A percentile compares a stretch with the other conserved stretches of the same genome.
Conservation (phyloP, 2,797 vertebrate genomes). For the Crenuchus spilurus region DNA sequence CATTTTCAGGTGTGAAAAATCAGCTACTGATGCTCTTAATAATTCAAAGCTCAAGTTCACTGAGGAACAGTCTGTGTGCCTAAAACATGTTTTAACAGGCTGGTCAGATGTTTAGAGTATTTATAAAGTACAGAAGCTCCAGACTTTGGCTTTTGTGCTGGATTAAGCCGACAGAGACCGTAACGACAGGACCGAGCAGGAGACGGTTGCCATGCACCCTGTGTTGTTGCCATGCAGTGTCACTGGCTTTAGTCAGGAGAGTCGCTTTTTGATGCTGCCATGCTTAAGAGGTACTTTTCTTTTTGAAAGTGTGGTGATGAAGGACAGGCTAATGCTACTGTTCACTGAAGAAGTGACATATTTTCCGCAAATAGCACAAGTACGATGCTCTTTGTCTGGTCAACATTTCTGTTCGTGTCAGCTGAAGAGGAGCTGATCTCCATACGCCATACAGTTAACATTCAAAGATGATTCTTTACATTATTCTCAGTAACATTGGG, state of each 20-base stretch:
- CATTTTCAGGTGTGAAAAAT: slow-evolving; percentile 58
- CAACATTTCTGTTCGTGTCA: no score
- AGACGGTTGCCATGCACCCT: slow-evolving; percentile 25
- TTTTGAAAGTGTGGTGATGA: slow-evolving; percentile 4
- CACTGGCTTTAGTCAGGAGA: slow-evolving; percentile 4
- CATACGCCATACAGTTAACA: no score
- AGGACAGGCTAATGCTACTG: slow-evolving; percentile 16
- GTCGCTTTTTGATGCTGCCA: slow-evolving; percentile 22
- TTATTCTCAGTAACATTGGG: no score
- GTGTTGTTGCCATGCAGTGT: slow-evolving; percentile 20
- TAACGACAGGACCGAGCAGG: slow-evolving; percentile 49
- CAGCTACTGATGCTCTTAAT: slow-evolving; percentile 68
- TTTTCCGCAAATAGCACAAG: no score
- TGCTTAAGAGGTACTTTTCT: slow-evolving; percentile 4
- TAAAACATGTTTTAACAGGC: slow-evolving; percentile 75
- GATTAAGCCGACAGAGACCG: slow-evolving; percentile 48
- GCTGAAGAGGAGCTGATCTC: no score
- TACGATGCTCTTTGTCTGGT: no score
- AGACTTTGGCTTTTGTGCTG: slow-evolving; percentile 40
- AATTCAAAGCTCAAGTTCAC: slow-evolving; percentile 70
- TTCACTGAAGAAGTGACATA: not conserved
- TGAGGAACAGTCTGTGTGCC: slow-evolving; percentile 55
- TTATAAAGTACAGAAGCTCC: slow-evolving; percentile 3
- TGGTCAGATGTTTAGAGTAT: slow-evolving; percentile 61
- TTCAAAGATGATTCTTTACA: no score